Evolutionary conservation across 2,113 vertebrate species (phyloP).

Genomic region (Panthera uncia): DNA sequence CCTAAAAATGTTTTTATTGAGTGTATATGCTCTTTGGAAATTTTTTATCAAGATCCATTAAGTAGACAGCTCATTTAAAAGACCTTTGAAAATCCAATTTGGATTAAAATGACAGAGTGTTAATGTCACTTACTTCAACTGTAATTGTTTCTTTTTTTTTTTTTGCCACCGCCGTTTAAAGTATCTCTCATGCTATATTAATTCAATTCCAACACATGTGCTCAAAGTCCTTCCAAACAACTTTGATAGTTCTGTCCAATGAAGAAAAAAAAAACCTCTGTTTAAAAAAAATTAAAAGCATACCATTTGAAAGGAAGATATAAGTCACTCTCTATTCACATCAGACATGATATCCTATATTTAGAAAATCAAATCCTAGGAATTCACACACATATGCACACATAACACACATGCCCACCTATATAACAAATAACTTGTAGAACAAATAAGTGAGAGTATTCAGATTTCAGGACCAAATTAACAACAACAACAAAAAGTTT

Average conservation of each 20-base stretch:
- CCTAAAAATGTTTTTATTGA: not conserved
- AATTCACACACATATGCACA: not conserved
- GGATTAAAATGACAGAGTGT: not conserved
- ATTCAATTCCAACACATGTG: not conserved
- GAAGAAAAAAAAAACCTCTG: not conserved
- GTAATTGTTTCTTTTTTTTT: not conserved
- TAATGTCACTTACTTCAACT: not conserved
- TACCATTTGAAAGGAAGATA: not conserved
- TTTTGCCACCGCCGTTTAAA: not conserved
- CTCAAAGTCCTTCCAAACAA: not conserved
- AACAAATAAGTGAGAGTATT: not conserved
- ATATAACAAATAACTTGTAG: not conserved
- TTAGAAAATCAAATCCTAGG: not conserved
- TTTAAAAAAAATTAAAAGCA: not conserved
- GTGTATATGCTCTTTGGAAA: not conserved
- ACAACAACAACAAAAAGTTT: not conserved
- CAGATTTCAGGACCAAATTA: not conserved
- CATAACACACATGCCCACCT: not conserved
- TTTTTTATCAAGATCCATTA: not conserved
- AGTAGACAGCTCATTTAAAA: not conserved
- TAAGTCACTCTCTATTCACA: not conserved
- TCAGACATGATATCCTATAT: not conserved
- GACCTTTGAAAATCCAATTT: not conserved
- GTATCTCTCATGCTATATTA: not conserved
- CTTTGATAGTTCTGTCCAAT: not conserved